Conservation (phyloP, 2,113 vertebrate genomes). For the Galemys pyrenaicus region DNA sequence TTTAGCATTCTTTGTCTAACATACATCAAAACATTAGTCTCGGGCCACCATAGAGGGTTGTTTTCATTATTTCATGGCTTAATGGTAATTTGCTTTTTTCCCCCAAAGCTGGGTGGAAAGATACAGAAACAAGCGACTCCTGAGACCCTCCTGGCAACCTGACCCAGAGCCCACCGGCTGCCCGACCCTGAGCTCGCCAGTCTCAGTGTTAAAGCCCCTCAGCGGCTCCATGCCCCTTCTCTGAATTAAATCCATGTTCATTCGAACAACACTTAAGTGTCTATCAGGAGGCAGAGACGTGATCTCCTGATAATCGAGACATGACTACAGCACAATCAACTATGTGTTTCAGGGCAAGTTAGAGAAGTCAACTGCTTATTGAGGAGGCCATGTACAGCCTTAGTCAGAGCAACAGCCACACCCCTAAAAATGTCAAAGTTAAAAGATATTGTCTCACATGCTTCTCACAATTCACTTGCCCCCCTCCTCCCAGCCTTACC, state of each 20-base stretch:
- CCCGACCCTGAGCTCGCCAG: not conserved
- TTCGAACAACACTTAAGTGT: not conserved
- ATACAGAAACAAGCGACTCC: not conserved
- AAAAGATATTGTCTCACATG: not conserved
- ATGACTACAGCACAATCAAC: not conserved
- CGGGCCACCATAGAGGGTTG: not conserved
- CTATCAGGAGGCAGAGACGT: not conserved
- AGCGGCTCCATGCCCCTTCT: not conserved
- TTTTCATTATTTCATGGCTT: not conserved
- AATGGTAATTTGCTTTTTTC: not conserved
- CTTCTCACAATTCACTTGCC: not conserved
- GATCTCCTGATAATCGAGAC: conserved; percentile 25
- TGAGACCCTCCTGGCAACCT: not conserved
- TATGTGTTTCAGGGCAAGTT: not conserved
- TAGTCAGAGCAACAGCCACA: not conserved
- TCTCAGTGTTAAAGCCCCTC: not conserved
- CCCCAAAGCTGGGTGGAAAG: not conserved
- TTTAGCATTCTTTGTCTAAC: not conserved
- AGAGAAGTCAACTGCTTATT: not conserved
- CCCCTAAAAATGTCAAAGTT: not conserved
- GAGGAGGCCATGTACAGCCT: not conserved
- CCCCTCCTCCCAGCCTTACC: not conserved
- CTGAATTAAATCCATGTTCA: conserved; percentile 27
- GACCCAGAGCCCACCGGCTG: not conserved
- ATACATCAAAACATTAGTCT: not conserved